A percentile compares a stretch with the other conserved stretches of the same genome.
These are phyloP conservation scores for Tachystola acroxantha DNA, from an alignment of 2,888 invertebrate genomes.

Conservation along the genomic window DNA sequence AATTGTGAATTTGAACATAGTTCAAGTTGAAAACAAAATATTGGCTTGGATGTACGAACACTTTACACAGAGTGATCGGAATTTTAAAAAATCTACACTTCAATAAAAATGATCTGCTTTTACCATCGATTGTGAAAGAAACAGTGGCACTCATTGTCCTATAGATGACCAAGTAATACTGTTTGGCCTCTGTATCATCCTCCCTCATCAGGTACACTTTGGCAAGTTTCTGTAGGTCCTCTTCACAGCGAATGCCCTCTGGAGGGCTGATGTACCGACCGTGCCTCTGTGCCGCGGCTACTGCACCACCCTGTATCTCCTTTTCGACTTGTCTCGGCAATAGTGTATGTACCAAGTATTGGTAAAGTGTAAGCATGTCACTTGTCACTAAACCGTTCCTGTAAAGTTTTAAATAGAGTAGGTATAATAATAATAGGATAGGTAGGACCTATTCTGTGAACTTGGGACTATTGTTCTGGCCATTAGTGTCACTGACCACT, in stretches of 20 bases:
- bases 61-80: too few relatives aligned
- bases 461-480: too few relatives aligned
- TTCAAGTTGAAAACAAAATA: too few relatives aligned
- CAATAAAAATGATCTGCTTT: too few relatives aligned
- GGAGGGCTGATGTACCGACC: conserved; percentile 67
- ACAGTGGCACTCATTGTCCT: conserved; percentile 91
- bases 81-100: too few relatives aligned
- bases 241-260: conserved; percentile 53
- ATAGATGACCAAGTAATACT: conserved; percentile 89
- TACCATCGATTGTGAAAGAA: conserved; percentile 90
- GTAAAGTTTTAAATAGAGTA: conserved; percentile 25
- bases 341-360: conserved; percentile 88
- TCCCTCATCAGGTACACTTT: conserved; percentile 83
- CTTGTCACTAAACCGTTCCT: conserved; percentile 92
- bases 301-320: conserved; percentile 84
- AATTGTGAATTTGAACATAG: too few relatives aligned
- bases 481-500: too few relatives aligned
- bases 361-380: conserved; percentile 93
- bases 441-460: too few relatives aligned
- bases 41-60: too few relatives aligned
- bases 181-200: conserved; percentile 71
- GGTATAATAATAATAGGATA: too few relatives aligned
- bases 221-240: conserved; percentile 81
- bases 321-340: conserved; percentile 86
- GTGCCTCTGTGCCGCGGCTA: conserved; percentile 64